A percentile compares a stretch with the other conserved stretches of the same genome.
phyloP scores from a whole-genome alignment of 2,797 vertebrate genomes.

The Cuculus canorus region DNA sequence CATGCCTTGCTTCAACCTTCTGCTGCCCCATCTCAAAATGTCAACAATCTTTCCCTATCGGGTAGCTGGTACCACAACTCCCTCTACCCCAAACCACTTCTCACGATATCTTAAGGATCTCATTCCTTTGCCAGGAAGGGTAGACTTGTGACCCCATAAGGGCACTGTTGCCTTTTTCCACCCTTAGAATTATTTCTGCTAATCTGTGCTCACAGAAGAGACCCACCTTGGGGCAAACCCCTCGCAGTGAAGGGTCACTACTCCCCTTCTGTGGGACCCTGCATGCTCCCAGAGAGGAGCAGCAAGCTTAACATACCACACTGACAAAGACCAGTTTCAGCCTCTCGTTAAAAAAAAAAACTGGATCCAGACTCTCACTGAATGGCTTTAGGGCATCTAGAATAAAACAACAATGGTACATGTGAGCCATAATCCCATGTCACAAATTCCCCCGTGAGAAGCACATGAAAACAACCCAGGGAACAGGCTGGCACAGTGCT shows the following conservation, averaged over 20 bases:
- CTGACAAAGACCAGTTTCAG: not conserved
- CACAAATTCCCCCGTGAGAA: not conserved
- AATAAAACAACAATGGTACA: not conserved
- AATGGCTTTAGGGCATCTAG: not conserved
- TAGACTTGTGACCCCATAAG: not conserved
- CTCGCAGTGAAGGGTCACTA: not conserved
- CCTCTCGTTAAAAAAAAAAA: not conserved
- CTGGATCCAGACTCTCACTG: not conserved
- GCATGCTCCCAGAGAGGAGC: fast-evolving
- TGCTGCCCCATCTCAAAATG: not conserved
- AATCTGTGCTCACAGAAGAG: not conserved
- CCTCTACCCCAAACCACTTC: not conserved
- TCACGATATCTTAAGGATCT: not conserved
- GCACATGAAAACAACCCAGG: not conserved
- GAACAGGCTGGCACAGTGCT: not conserved
- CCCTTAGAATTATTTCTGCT: not conserved
- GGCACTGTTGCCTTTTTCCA: not conserved
- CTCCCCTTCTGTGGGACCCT: not conserved
- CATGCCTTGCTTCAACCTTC: not conserved
- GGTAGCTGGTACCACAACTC: not conserved
- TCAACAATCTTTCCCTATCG: not conserved
- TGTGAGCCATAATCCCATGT: not conserved
- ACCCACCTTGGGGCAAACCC: not conserved
- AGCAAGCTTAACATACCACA: not conserved
- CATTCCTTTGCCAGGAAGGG: not conserved